Conservation (phyloP, 2,888 invertebrate species). For the Geotrupes spiniger region DNA sequence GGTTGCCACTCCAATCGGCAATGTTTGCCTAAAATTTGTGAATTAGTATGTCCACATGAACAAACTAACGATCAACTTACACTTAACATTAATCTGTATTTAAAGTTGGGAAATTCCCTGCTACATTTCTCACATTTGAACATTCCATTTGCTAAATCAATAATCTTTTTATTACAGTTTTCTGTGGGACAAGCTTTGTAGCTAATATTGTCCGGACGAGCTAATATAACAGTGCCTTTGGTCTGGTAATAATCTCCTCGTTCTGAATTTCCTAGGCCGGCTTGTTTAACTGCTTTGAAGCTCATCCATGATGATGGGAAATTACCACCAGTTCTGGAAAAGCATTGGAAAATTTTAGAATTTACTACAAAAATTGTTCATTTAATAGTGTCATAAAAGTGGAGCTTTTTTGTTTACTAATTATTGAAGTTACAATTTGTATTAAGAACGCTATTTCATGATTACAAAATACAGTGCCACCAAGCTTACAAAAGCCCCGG, state of each 20-base stretch:
- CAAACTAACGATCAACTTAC: conserved; percentile 56
- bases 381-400: no score
- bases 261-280: conserved; percentile 70
- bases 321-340: conserved; percentile 28
- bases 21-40: conserved; percentile 67
- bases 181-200: conserved; percentile 90
- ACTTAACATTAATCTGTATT: conserved; percentile 76
- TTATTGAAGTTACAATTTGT: no score
- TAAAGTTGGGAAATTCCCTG: conserved; percentile 77
- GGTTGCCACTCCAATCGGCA: conserved; percentile 82
- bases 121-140: conserved; percentile 96
- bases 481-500: no score
- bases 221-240: conserved; percentile 74
- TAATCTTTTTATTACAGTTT: conserved; percentile 92
- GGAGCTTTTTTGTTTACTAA: no score
- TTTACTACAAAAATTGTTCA: no score
- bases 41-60: conserved; percentile 9
- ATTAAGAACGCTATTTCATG: no score
- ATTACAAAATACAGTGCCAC: no score
- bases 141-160: conserved; percentile 82
- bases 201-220: conserved; percentile 78
- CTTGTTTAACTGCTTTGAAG: conserved; percentile 70
- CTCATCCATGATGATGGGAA: conserved; percentile 65
- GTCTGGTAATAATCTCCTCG: conserved; percentile 79
- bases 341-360: no score